Evolutionary conservation across 2,888 invertebrate genomes (phyloP).

Genomic region (Ligdia adustata): DNA sequence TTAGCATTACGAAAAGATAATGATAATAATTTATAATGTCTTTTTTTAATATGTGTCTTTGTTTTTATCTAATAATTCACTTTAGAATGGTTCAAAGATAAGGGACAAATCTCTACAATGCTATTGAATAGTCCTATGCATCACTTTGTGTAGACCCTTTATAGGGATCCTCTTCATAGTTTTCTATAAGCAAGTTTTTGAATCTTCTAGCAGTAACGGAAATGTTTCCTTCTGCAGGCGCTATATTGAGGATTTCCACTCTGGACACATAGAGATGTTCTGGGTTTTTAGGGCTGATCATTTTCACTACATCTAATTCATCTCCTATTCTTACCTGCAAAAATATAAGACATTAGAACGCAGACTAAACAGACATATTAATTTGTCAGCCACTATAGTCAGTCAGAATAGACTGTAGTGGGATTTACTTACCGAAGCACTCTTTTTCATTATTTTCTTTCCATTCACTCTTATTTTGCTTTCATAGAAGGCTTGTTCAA

Average conservation of each 20-base stretch:
- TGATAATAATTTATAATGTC: too few relatives aligned
- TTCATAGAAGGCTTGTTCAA: conserved; percentile 91
- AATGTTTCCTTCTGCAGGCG: conserved; percentile 82
- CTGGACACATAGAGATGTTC: conserved; percentile 88
- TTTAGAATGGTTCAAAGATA: too few relatives aligned
- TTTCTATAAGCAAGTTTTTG: conserved; percentile 89
- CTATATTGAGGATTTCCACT: conserved; percentile 85
- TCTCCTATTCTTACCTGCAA: conserved; percentile 86
- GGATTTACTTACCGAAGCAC: conserved; percentile 84
- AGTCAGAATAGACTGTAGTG: too few relatives aligned
- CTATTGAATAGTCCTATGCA: too few relatives aligned
- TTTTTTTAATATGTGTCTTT: too few relatives aligned
- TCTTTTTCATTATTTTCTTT: conserved; percentile 90
- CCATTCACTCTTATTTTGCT: conserved; percentile 92
- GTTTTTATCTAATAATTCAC: too few relatives aligned
- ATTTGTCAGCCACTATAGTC: neutral
- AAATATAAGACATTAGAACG: conserved; percentile 1
- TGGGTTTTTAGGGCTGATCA: conserved; percentile 86
- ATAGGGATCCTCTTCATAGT: conserved; percentile 85
- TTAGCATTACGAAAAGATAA: too few relatives aligned
- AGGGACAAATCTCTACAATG: too few relatives aligned
- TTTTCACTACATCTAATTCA: conserved; percentile 91
- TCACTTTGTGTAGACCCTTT: conserved; percentile 45
- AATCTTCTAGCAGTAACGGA: conserved; percentile 86
- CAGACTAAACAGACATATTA: neutral